Base-by-base conservation (phyloP, 2,888 invertebrate genomes). In the Thereva unica region DNA sequence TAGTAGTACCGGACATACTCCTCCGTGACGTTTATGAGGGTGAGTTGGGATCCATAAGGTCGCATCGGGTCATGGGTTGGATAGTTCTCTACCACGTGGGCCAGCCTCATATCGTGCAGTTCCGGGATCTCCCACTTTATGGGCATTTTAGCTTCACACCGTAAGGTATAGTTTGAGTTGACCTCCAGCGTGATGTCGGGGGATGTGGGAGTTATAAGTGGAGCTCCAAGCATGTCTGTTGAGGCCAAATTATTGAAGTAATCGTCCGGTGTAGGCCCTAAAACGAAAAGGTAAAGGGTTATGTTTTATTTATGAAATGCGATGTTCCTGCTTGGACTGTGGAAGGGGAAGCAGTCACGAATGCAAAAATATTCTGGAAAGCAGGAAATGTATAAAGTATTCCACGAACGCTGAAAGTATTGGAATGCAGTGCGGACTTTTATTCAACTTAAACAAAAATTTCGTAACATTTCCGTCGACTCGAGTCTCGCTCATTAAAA, bases 1-100 rank as follows among this genome's bases (percentile, higher is more conserved):
- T 83, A 85, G 71, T 85, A 86, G 74, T 82, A 84, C 54, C 85
- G 85, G 64, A 86, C 84, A 61, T 84, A 78, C 23, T 78, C 78
- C 10, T 79, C 80, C 52, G 81, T 78, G 3, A 85, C 82, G 57
- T 83, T 78, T 53, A 72, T 74, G 37, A 87, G 71, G 47, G 83
- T 78, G 41, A 88, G 76, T 63, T 77, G 77, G 53, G 82, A 78
- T 71, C 84, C 83, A 73, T 80, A 84, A 66, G 74, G 75, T 2
- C 76, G 72, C 3, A 68, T 56, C 1, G 71, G 70, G 69, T 77
- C 75, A 5, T 71, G 69, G 0, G 73, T 71, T 0, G 68, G 53
- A 67, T 71, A 68, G 10, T 63, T 12, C 12, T 45, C 9, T 41
- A 49, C 4, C 49, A 70, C 8, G 37, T 55, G 38, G 9, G 57